Evolutionary conservation across 1,140 invertebrate species (phyloP), one percentile per base, ranked within the genome.

Genomic region (Drosophila nasuta): DNA sequence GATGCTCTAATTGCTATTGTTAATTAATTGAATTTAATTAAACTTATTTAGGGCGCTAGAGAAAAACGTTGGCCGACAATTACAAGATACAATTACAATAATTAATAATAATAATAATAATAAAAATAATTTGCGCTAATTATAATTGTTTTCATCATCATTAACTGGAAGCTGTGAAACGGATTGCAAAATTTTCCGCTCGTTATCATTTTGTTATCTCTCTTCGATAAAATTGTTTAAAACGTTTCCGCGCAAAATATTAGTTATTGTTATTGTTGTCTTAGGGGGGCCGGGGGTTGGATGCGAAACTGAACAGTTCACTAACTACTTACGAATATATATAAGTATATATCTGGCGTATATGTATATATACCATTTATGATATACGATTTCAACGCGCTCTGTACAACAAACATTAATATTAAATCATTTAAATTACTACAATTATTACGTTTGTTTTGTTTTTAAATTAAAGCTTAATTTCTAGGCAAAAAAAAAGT

Each of bases 81-180:
- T 65, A 56, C 38, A 33, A 33, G 13, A 17, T 82, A 70, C n/a
- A 75, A 56, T 54, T 72, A 82, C 48, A 78, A 57, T 75, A 79
- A 70, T 46, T 65, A 41, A 66, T 62, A 63, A 60, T 52, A 80
- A 35, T 60, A 20, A 54, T 66, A 70, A 66, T 76, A 65, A 65
- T 65, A 57, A 57, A 41, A 65, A 81, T 79, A 89, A 88, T 88
- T 88, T 88, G 81, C 85, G 83, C 85, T 88, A 88, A 68, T 67
- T 79, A 48, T 79, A 87, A 77, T 59, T 15, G 43, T 57, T 62
- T 10, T 30, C 48, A 62, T 25, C 3, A 17, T 15, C n/a, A 57
- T 75, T 87, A 82, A 88, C 70, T 88, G 85, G 85, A 88, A 88
- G 85, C 85, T 68, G 70, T 73, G 64, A 68, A 74, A 71, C 67